A percentile compares a stretch with the other conserved stretches of the same genome.
Conservation (phyloP, 2,797 vertebrate genomes). For the Leuciscus waleckii region DNA sequence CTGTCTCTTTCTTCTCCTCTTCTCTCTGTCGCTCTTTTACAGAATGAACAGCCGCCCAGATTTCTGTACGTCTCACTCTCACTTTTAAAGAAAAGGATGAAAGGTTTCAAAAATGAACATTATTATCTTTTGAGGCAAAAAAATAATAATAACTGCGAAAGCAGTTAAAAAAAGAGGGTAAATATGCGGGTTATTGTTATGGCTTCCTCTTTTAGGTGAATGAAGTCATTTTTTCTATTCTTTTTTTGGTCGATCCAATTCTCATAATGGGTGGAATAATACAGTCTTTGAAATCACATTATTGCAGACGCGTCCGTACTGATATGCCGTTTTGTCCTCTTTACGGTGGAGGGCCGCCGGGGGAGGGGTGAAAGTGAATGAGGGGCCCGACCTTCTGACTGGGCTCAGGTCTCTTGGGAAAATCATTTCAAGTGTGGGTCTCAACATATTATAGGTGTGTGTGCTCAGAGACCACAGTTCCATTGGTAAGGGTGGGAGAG, state of each 20-base stretch:
- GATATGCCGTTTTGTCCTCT: slow-evolving; percentile 51
- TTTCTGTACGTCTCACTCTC: slow-evolving; percentile 30
- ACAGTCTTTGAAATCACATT: slow-evolving; percentile 58
- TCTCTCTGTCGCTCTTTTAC: slow-evolving; percentile 43
- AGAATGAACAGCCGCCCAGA: slow-evolving; percentile 34
- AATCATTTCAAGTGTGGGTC: slow-evolving; percentile 44
- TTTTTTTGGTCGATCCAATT: slow-evolving; percentile 53
- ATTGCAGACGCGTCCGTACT: slow-evolving; percentile 43
- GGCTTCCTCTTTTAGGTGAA: slow-evolving; percentile 11
- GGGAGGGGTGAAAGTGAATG: slow-evolving; percentile 33
- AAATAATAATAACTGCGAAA: background rate
- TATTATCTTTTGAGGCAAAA: slow-evolving; percentile 20
- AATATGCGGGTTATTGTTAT: slow-evolving; percentile 29
- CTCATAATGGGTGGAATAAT: slow-evolving; percentile 61
- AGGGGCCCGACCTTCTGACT: slow-evolving; percentile 58
- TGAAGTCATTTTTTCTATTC: slow-evolving; percentile 38
- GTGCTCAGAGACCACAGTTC: slow-evolving; percentile 13
- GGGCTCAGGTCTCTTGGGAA: slow-evolving; percentile 50
- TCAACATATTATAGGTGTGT: slow-evolving; percentile 46
- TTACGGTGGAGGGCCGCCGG: slow-evolving; percentile 14
- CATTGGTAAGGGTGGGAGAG: background rate
- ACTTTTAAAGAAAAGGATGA: slow-evolving; percentile 43
- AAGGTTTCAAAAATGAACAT: slow-evolving; percentile 46
- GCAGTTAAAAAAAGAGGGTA: slow-evolving; percentile 29
- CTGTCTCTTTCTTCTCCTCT: slow-evolving; percentile 46